A percentile compares a stretch with the other conserved stretches of the same genome.
Conservation (phyloP, 2,888 invertebrate species). For the Asteroscopus sphinx region DNA sequence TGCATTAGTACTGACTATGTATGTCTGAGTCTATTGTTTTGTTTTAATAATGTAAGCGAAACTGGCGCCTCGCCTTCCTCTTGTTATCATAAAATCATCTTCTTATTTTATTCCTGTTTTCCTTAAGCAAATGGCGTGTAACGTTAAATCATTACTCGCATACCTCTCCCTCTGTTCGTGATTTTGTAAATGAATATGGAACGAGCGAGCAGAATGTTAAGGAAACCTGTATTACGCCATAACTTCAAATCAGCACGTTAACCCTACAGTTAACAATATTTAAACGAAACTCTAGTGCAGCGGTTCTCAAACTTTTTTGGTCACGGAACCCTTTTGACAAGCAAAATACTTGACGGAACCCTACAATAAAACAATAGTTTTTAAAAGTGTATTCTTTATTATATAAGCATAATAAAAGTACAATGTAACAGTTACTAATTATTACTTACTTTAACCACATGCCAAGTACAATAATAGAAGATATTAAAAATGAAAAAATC, state of each 20-base stretch:
- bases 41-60: conserved; percentile 65
- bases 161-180: conserved; percentile 22
- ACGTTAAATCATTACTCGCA: conserved; percentile 43
- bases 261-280: conserved; percentile 2
- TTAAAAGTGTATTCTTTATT: too few species aligned
- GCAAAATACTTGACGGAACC: too few species aligned
- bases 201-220: conserved; percentile 7
- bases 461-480: too few species aligned
- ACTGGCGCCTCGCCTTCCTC: conserved; percentile 43
- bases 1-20: conserved; percentile 56
- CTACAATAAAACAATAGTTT: too few species aligned
- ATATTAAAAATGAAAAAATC: too few species aligned
- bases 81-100: conserved; percentile 60
- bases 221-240: conserved; percentile 5
- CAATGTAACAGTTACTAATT: too few species aligned
- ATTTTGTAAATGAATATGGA: conserved; percentile 30
- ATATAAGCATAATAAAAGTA: too few species aligned
- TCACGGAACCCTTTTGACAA: too few species aligned
- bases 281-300: conserved; percentile 14
- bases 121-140: conserved; percentile 47
- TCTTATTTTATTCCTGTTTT: conserved; percentile 55
- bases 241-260: conserved; percentile 8
- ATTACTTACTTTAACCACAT: too few species aligned
- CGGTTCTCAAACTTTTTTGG: too few species aligned
- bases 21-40: conserved; percentile 62